phyloP scores from a whole-genome alignment of 2,797 vertebrate species.

The Serranus cabrilla region DNA sequence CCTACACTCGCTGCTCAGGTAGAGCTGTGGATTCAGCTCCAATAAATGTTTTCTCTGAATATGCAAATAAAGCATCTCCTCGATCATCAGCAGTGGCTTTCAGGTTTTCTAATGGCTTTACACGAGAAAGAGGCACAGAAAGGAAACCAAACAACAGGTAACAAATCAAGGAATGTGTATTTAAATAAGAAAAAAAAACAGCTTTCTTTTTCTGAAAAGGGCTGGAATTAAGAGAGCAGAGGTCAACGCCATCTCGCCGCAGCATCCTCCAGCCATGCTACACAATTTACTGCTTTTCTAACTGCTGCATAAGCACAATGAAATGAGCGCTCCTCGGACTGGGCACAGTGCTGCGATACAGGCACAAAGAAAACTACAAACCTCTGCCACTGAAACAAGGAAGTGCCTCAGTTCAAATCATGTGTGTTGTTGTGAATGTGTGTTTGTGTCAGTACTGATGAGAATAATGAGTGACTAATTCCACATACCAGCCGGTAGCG shows the following conservation, averaged over 20 bases:
- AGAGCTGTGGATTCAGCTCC: conserved; percentile 30
- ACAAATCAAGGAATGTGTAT: conserved; percentile 16
- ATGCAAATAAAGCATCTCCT: conserved; percentile 11
- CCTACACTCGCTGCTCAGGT: conserved; percentile 39
- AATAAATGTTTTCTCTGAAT: conserved; percentile 23
- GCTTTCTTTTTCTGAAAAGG: conserved; percentile 25
- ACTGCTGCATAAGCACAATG: conserved; percentile 62
- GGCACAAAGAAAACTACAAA: conserved; percentile 65
- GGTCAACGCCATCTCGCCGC: conserved; percentile 48
- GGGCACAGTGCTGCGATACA: conserved; percentile 32
- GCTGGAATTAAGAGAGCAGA: conserved; percentile 51
- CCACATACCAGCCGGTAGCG: conserved; percentile 70
- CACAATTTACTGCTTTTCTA: conserved; percentile 55
- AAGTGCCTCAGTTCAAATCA: conserved; percentile 63
- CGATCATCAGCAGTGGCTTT: background rate
- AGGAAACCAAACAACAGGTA: conserved; percentile 23
- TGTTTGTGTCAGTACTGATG: conserved; percentile 73
- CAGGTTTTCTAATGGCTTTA: conserved; percentile 6
- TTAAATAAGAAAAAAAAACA: background rate
- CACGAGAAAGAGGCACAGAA: background rate
- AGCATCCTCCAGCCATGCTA: conserved; percentile 58
- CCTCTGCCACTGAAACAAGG: conserved; percentile 65
- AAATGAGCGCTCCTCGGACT: conserved; percentile 30
- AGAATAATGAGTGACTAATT: conserved; percentile 80
- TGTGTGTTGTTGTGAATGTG: conserved; percentile 57